Conservation (phyloP, 2,797 vertebrate species). For the Taenioides sp. region DNA sequence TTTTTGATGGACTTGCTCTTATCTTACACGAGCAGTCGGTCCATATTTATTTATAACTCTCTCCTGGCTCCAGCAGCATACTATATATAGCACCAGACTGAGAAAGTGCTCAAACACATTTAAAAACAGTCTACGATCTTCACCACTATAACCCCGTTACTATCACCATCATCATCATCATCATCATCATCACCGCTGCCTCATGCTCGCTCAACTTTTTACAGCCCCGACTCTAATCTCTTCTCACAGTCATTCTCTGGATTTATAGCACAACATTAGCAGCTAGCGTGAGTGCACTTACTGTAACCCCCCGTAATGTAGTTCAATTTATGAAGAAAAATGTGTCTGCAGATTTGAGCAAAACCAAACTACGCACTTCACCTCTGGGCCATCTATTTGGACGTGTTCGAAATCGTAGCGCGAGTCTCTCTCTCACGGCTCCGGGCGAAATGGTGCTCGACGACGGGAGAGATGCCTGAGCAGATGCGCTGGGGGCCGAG, state of each 20-base stretch:
- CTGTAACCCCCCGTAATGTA: slow-evolving; percentile 4
- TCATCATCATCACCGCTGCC: neutral
- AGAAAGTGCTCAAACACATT: neutral
- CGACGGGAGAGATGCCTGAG: neutral
- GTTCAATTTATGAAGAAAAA: slow-evolving; percentile 5
- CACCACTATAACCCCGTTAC: neutral
- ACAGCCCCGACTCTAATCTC: slow-evolving; percentile 5
- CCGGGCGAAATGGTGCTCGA: neutral
- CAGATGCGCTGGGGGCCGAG: neutral
- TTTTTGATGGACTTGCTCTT: too few species aligned
- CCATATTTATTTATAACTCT: too few species aligned
- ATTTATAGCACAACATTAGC: slow-evolving; percentile 10
- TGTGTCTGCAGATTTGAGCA: slow-evolving; percentile 7
- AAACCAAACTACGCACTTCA: slow-evolving; percentile 7
- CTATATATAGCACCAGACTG: neutral
- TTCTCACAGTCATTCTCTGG: neutral
- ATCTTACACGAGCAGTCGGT: too few species aligned
- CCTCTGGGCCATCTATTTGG: neutral
- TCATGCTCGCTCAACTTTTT: neutral
- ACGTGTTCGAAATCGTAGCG: neutral
- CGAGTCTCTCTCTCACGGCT: neutral
- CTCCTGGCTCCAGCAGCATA: too few species aligned
- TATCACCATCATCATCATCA: neutral
- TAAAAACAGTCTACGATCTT: neutral
- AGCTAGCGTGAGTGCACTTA: slow-evolving; percentile 11